Base-by-base conservation (phyloP, 2,797 vertebrate species). In the Oophaga sylvatica region DNA sequence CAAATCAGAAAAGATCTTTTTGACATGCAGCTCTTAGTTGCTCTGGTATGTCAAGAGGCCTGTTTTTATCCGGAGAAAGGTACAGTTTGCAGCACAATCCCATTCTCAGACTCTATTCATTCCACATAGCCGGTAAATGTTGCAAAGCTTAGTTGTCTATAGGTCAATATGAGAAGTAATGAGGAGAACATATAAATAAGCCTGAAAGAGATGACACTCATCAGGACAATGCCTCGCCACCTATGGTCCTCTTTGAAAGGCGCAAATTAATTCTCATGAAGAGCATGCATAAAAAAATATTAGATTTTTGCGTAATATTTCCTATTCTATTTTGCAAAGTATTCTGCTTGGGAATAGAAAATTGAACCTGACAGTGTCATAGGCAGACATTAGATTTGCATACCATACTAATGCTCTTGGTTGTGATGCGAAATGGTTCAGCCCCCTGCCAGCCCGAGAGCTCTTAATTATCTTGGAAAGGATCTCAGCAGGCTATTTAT, bases 11-110 rank as follows among this genome's bases (percentile, higher is more conserved):
- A 62, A 78, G 84, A 65, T 87, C 63, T 87, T 80, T 89, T 73
- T 86, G 88, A 89, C 88, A 89, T 86, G 73, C 63, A 86, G 84
- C 65, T 89, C 53, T 89, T 86, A 82, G 84, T 86, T 86, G 81
- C 62, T 81, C 80, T 78, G n/a, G 79, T 86, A 86, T 89, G 73
- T 89, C 88, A 83, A 89, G 88, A 89, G 88, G 73, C 57, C 88
- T 89, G 79, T 84, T 85, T 88, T 89, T 89, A 89, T 79, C 35
- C 79, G 48, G 20, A 81, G 71, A 83, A 83, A 86, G 81, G 84
- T 83, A 85, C 68, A 65, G 81, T 87, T 26, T 26, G 48, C 62
- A 62, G 79, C 29, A 79, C 80, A 83, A 86, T 20, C 56, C 26
- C 19, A 79, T 89, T 86, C 80, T 67, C 70, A 70, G 29, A 12